Conservation (phyloP, 2,113 vertebrate species). For the Rhegmatorhina hoffmannsi region DNA sequence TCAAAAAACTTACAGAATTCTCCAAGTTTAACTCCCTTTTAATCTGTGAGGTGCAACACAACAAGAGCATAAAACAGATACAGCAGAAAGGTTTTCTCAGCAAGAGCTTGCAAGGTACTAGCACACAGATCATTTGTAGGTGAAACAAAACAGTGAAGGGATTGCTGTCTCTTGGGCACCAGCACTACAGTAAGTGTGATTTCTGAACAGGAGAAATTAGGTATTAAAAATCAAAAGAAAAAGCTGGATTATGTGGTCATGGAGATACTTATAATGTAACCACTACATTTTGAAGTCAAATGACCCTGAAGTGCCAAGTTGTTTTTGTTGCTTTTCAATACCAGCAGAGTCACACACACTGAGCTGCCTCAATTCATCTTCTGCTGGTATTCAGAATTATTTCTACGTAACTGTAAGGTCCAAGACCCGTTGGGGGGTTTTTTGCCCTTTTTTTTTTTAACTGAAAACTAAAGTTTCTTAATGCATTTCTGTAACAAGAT, state of each 20-base stretch:
- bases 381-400: neutral
- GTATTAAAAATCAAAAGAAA: neutral
- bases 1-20: neutral
- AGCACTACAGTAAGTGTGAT: neutral
- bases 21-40: neutral
- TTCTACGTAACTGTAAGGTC: neutral
- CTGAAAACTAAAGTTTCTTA: neutral
- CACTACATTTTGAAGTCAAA: neutral
- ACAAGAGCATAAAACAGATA: neutral
- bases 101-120: neutral
- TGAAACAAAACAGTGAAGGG: neutral
- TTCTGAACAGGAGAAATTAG: neutral
- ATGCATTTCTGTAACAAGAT: neutral
- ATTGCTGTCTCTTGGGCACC: neutral
- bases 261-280: neutral
- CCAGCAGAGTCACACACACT: fast-evolving
- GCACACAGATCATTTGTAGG: neutral
- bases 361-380: neutral
- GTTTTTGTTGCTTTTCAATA: neutral
- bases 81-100: neutral
- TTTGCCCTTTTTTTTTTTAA: neutral
- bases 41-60: neutral
- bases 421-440: fast-evolving
- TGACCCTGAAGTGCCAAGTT: neutral
- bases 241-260: neutral